Evolutionary conservation across 2,113 vertebrate genomes (phyloP), one percentile per base, ranked within the genome.

Genomic region (Cranoglanis bouderius): DNA sequence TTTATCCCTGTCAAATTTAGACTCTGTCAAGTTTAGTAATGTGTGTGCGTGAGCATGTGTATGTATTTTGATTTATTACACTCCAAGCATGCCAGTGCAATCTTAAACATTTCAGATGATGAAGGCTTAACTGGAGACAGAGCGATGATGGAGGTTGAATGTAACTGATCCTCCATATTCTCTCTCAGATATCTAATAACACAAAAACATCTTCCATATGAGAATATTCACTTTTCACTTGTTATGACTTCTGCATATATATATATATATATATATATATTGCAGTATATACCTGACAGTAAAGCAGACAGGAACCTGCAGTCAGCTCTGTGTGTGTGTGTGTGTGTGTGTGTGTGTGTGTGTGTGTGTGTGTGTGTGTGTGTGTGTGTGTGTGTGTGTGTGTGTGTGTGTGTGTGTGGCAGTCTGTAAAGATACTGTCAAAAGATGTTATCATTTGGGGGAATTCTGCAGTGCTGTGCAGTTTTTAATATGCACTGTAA

Each of bases 351-450:
- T 43, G 43, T 83, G 49, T 59, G 3, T 75, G 8, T 74, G 75
- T 82, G 77, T 59, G 84, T 81, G 75, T 88, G 88, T 80, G 88
- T 72, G 88, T 65, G 55, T 65, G 80, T 49, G 85, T 49, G 55
- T 43, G 21, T 84, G 70, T 72, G 65, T 74, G 72, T 82, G 88
- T 74, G 88, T 75, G 77, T 74, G 85, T 82, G 89, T 61, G 3
- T 18, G 35, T 70, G 19, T 67, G 61, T 82, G 81, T 85, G 85
- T 59, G 35, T 63, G 32, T 57, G 51, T 35, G 10, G 13, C 55
- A 49, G 24, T 26, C 81, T 75, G 35, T 74, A 83, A 40, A 29
- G 77, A 55, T n/a, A 53, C 21, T 38, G 35, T 43, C 21, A 55
- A 55, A 57, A 38, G 10, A 43, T 70, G 63, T 53, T 51, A 63